Evolutionary conservation across 2,113 vertebrate genomes (phyloP).

Genomic region (Aldabrachelys gigantea): DNA sequence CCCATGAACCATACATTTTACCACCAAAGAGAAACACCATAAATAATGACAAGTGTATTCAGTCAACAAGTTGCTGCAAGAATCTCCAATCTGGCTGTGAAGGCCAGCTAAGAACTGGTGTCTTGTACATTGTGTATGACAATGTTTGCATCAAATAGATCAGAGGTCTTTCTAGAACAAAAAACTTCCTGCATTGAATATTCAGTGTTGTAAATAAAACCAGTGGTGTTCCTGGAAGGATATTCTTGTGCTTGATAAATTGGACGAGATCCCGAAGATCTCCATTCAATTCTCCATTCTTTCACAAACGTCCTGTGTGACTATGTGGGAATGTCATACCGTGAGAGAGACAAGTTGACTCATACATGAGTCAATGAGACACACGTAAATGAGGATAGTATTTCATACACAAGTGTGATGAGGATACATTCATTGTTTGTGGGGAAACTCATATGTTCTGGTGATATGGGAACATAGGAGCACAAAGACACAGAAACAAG

Average conservation of each 20-base stretch:
- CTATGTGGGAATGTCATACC: too few species aligned
- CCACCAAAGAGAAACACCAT: background rate
- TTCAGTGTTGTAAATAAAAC: too few species aligned
- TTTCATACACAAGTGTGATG: background rate
- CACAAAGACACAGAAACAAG: background rate
- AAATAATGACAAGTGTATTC: background rate
- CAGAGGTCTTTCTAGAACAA: too few species aligned
- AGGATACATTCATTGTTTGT: background rate
- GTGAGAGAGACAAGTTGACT: too few species aligned
- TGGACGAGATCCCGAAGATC: background rate
- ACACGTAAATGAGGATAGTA: background rate
- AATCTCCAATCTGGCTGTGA: background rate
- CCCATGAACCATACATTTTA: fast-evolving
- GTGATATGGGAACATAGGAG: background rate
- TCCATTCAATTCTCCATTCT: background rate
- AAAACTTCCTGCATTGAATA: too few species aligned
- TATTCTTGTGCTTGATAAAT: background rate
- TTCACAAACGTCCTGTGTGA: background rate
- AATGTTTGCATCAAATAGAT: too few species aligned
- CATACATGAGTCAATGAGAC: background rate
- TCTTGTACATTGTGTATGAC: too few species aligned
- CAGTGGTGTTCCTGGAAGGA: background rate
- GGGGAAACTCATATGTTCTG: background rate
- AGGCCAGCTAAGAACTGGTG: too few species aligned
- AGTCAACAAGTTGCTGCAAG: background rate